phyloP scores from a whole-genome alignment of 2,797 vertebrate genomes.

The Threskiornis aethiopicus region DNA sequence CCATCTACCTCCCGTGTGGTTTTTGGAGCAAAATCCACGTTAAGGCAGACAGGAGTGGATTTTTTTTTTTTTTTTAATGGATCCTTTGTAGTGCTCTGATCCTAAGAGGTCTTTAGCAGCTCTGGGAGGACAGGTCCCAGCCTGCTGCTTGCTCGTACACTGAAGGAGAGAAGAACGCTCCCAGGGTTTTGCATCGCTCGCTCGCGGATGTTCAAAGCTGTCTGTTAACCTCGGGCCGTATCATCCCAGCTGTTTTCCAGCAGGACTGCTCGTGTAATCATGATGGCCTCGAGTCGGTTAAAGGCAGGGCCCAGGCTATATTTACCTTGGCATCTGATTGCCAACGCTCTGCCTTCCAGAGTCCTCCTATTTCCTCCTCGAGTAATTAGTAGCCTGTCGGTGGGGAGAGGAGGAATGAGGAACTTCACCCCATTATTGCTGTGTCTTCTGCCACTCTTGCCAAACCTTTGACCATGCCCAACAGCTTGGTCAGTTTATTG shows the following conservation, averaged over 20 bases:
- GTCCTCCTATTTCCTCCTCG: neutral
- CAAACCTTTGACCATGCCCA: neutral
- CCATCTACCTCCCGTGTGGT: neutral
- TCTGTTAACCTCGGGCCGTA: neutral
- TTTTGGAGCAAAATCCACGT: neutral
- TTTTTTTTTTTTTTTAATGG: neutral
- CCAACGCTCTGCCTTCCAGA: neutral
- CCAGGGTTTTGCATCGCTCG: neutral
- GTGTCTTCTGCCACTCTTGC: neutral
- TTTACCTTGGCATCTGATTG: constrained; percentile 13
- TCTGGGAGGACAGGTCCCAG: neutral
- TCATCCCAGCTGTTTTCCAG: neutral
- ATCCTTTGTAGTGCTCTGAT: neutral
- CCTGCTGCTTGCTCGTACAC: neutral
- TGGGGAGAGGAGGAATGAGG: neutral
- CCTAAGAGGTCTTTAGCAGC: neutral
- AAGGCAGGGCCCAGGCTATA: neutral
- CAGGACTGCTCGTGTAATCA: neutral
- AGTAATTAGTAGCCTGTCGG: neutral
- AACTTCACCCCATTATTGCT: neutral
- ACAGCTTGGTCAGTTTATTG: neutral
- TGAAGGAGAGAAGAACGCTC: neutral
- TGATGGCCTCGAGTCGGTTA: neutral
- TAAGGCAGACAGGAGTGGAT: neutral
- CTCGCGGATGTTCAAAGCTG: neutral